phyloP scores from a whole-genome alignment of 2,113 vertebrate genomes.

The Zosterops lateralis region DNA sequence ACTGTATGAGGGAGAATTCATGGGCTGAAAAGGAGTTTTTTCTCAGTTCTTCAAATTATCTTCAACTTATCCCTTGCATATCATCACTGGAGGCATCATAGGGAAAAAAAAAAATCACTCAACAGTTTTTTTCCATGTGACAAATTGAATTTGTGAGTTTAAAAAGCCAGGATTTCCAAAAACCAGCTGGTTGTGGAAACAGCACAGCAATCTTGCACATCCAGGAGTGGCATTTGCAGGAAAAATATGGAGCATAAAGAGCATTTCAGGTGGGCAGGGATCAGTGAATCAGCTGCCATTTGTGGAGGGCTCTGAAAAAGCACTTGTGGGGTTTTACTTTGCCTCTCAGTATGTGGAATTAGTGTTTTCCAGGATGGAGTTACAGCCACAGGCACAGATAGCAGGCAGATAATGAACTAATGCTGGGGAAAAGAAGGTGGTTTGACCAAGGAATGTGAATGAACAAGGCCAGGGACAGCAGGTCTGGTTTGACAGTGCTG shows the following conservation, averaged over 20 bases:
- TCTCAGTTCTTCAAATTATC: not conserved
- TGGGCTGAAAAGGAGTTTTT: not conserved
- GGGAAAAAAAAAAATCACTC: not conserved
- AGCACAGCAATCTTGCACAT: not conserved
- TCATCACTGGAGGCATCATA: not conserved
- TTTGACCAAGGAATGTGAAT: not conserved
- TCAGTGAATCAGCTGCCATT: not conserved
- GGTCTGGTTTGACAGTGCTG: not conserved
- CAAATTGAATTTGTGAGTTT: not conserved
- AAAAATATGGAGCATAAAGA: not conserved
- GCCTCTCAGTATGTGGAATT: not conserved
- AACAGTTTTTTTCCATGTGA: not conserved
- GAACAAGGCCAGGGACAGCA: not conserved
- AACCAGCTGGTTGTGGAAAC: not conserved
- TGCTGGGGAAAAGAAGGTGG: not conserved
- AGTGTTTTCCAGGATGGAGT: not conserved
- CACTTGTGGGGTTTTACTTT: not conserved
- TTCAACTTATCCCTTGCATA: not conserved
- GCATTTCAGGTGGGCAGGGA: not conserved
- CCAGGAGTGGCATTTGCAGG: not conserved
- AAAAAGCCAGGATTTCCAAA: not conserved
- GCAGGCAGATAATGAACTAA: not conserved
- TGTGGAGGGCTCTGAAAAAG: not conserved
- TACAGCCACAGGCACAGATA: not conserved
- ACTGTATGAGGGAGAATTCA: not conserved